Evolutionary conservation across 2,113 vertebrate genomes (phyloP), one percentile per base, ranked within the genome.

Genomic region (Muntiacus reevesi): DNA sequence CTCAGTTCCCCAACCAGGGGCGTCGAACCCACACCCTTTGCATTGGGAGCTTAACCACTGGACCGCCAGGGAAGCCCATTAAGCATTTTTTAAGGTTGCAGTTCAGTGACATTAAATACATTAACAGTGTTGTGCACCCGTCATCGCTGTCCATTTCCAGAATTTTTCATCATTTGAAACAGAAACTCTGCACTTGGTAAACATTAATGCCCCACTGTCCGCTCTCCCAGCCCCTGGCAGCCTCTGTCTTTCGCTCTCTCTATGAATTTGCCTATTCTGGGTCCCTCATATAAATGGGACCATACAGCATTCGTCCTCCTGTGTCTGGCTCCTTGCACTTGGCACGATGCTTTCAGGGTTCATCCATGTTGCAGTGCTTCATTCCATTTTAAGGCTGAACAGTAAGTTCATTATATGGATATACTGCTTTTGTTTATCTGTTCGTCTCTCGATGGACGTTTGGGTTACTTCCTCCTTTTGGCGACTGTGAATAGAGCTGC

Each of bases 371-470:
- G 28, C n/a, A 11, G 25, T 19, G 11, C 21, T 76, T 6, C 40
- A 2, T 86, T 54, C 21, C 83, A 84, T 36, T 78, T 45, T 30
- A 55, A n/a, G 62, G 33, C 60, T 17, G 45, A 40, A 1, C 40
- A 9, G 27, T 30, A 30, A 8, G 0, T 45, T 17, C 5, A 0
- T 50, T 14, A 1, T 19, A 4, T 13, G 59, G 47, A 5, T n/a
- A 6, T 2, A 19, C 23, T 23, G 2, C 19, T 0, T 25, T 57
- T 87, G 54, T 64, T 57, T 30, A 40, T 25, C 40, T 54, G 14
- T 19, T 45, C 5, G 0, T 74, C 71, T 28, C 6, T 30, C 33
- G 25, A 12, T 55, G 86, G 55, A 45, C 45, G 11, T 62, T 17
- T 33, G 74, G 25, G 76, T 89, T 6, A 3, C 78, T 59, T 30